Conservation (phyloP, 1,140 invertebrate species). For the Helicorthomorpha holstii region DNA sequence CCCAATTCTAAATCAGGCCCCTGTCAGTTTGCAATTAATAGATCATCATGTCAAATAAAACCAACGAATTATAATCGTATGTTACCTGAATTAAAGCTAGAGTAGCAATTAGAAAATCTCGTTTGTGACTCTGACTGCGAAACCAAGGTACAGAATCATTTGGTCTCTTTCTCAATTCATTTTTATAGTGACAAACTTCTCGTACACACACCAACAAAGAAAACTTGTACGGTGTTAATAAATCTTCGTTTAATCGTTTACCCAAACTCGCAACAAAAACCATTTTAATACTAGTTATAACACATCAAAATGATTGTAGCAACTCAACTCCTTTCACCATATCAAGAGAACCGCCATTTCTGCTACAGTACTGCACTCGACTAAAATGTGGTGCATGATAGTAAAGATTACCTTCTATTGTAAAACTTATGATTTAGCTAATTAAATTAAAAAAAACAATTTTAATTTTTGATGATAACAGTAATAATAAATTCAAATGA, state of each 20-base stretch:
- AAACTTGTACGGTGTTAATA: slow-evolving; percentile 25
- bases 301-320: too few relatives aligned
- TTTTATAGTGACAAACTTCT: slow-evolving; percentile 16
- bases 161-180: slow-evolving; percentile 8
- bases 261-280: neutral
- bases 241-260: slow-evolving; percentile 11
- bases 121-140: slow-evolving; percentile 17
- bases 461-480: too few relatives aligned
- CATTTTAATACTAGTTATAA: too few relatives aligned
- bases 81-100: slow-evolving; percentile 22
- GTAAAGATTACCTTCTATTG: too few relatives aligned
- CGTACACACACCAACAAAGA: slow-evolving; percentile 20
- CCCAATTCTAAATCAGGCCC: slow-evolving; percentile 43
- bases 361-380: too few relatives aligned
- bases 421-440: too few relatives aligned
- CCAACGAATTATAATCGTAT: neutral
- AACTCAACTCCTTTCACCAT: too few relatives aligned
- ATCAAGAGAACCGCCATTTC: too few relatives aligned
- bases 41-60: neutral
- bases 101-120: slow-evolving; percentile 21
- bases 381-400: too few relatives aligned
- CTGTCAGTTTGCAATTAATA: slow-evolving; percentile 15
- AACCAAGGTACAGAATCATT: slow-evolving; percentile 2
- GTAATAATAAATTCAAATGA: too few relatives aligned
- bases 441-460: too few relatives aligned